Evolutionary conservation across 1,140 invertebrate species (phyloP).

Genomic region (Paraescarpia echinospica): DNA sequence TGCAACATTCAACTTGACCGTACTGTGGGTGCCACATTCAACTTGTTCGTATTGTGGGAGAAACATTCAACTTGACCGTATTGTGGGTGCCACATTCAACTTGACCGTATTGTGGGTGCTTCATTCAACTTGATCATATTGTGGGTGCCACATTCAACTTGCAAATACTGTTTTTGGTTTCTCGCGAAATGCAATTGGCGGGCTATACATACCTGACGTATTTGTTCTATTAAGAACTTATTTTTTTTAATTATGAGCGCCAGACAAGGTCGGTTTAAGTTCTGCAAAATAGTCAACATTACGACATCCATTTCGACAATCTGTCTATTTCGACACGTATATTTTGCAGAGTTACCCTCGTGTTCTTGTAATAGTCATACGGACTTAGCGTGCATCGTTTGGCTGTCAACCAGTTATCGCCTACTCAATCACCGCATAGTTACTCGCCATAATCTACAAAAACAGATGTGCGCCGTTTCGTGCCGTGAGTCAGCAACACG

Average conservation of each 20-base stretch:
- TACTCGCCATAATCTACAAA: neutral
- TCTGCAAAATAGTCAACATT: neutral
- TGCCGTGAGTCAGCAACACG: neutral
- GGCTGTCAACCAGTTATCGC: neutral
- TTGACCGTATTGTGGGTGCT: no score
- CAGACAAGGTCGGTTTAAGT: neutral
- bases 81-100: no score
- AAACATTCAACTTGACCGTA: no score
- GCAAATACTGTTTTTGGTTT: no score
- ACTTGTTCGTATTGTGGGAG: no score
- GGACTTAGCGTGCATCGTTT: neutral
- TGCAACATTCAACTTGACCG: no score
- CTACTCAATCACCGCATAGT: neutral
- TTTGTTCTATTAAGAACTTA: no score
- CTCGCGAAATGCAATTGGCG: no score
- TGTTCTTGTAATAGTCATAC: neutral
- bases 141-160: no score
- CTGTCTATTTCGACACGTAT: neutral
- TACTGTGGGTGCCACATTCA: no score
- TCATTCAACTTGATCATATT: no score
- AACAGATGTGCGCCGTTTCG: neutral
- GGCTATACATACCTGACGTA: no score
- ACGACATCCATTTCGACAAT: neutral
- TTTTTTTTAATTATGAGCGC: neutral
- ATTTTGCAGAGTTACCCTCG: neutral